phyloP scores from a whole-genome alignment of 2,888 invertebrate species.

The Timandra comae region DNA sequence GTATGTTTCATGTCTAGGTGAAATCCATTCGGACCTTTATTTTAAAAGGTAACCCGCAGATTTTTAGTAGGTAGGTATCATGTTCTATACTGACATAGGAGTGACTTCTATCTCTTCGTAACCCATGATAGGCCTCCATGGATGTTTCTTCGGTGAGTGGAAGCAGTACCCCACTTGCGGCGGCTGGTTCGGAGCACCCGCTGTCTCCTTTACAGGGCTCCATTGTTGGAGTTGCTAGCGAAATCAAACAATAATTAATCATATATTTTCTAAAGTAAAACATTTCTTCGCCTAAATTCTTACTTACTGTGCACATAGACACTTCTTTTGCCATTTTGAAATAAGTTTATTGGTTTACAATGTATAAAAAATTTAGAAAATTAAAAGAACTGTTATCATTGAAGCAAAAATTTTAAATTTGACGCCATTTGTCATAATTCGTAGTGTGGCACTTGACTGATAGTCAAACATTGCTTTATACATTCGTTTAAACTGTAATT shows the following conservation, averaged over 20 bases:
- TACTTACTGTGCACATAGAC: constrained; percentile 65
- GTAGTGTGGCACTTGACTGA: too few species aligned
- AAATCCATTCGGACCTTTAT: too few species aligned
- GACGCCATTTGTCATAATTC: constrained; percentile 19
- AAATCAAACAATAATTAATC: constrained; percentile 6
- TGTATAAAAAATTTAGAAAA: constrained; percentile 29
- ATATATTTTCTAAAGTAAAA: too few species aligned
- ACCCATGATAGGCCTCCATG: constrained; percentile 87
- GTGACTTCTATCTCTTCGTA: constrained; percentile 86
- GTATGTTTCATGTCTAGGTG: too few species aligned
- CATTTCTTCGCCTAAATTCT: too few species aligned
- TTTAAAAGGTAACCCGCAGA: too few species aligned
- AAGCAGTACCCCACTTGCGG: constrained; percentile 82
- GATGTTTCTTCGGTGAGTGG: constrained; percentile 84
- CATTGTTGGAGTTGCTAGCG: constrained; percentile 89
- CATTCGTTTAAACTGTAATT: too few species aligned
- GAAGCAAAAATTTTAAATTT: constrained; percentile 17
- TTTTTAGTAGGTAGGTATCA: too few species aligned
- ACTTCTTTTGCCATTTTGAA: constrained; percentile 66
- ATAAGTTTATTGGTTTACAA: constrained; percentile 25
- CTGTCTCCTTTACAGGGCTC: constrained; percentile 82
- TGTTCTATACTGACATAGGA: constrained; percentile 82
- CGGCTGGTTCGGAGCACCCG: constrained; percentile 78
- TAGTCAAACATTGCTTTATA: too few species aligned
- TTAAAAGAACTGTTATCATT: too few species aligned